Conservation (phyloP, 2,888 invertebrate genomes). For the Microplitis deprimator region DNA sequence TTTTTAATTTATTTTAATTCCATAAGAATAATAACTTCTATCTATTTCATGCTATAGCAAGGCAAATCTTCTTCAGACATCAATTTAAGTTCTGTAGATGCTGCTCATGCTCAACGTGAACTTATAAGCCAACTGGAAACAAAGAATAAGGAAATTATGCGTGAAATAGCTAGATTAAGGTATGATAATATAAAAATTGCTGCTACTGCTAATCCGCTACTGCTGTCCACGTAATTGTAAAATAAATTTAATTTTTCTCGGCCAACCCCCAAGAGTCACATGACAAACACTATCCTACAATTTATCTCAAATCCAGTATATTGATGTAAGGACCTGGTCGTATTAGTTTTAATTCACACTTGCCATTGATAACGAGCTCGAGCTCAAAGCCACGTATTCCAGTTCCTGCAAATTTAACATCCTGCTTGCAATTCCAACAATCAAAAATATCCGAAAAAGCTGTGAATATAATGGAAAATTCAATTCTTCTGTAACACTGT, state of each 20-base stretch:
- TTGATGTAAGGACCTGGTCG: conserved; percentile 50
- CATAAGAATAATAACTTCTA: conserved; percentile 13
- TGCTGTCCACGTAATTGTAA: conserved; percentile 67
- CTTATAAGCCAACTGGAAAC: conserved; percentile 93
- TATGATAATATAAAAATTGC: conserved; percentile 62
- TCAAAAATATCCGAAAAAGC: background rate
- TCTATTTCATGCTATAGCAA: conserved; percentile 62
- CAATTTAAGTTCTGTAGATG: conserved; percentile 83
- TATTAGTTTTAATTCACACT: conserved; percentile 48
- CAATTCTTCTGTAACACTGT: conserved; percentile 15
- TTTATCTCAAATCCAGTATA: conserved; percentile 56
- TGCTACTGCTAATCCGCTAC: too few species aligned
- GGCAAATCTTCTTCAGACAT: conserved; percentile 82
- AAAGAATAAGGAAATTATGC: conserved; percentile 96
- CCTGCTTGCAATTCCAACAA: background rate
- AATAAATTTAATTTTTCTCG: conserved; percentile 56
- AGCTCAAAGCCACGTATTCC: conserved; percentile 49
- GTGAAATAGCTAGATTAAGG: conserved; percentile 92
- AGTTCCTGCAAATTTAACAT: background rate
- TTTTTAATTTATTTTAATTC: too few species aligned
- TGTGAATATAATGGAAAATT: conserved; percentile 37
- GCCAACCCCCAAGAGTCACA: conserved; percentile 69
- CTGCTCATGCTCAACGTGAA: conserved; percentile 91
- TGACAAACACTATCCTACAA: conserved; percentile 49
- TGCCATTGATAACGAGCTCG: conserved; percentile 48